Conservation (phyloP, 2,888 invertebrate species). For the Perdita meconis region DNA sequence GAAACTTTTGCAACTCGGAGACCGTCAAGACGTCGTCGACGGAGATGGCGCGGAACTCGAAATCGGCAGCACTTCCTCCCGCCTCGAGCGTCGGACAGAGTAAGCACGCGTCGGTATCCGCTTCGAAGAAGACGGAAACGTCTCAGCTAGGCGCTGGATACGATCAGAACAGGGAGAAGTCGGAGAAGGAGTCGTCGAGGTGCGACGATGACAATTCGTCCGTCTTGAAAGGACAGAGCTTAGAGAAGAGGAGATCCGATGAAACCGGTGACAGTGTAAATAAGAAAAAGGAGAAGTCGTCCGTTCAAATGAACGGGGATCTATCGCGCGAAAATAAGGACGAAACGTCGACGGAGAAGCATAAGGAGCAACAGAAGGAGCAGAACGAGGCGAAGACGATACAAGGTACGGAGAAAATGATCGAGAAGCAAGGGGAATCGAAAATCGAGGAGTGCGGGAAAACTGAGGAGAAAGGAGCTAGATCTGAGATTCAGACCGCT, state of each 20-base stretch:
- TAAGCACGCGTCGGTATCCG: slow-evolving; percentile 4
- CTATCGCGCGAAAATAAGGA: slow-evolving; percentile 32
- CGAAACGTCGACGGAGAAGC: slow-evolving; percentile 32
- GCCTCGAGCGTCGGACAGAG: slow-evolving; percentile 21
- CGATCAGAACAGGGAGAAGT: slow-evolving; percentile 32
- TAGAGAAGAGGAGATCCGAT: slow-evolving; percentile 22
- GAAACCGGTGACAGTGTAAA: slow-evolving; percentile 24
- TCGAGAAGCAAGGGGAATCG: slow-evolving; percentile 40
- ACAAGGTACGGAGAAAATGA: slow-evolving; percentile 5
- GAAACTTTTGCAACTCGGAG: slow-evolving; percentile 38
- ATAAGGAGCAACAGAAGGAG: slow-evolving; percentile 23
- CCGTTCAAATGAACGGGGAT: slow-evolving; percentile 62
- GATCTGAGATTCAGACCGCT: slow-evolving; percentile 75
- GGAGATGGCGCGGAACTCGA: slow-evolving; percentile 26
- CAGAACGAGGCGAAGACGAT: slow-evolving; percentile 15
- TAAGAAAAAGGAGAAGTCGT: slow-evolving; percentile 50
- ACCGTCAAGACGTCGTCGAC: slow-evolving; percentile 14
- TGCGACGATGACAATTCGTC: slow-evolving; percentile 44
- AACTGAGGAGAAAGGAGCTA: slow-evolving; percentile 76
- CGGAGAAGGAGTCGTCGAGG: slow-evolving; percentile 25
- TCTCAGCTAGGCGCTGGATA: neutral
- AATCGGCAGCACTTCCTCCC: slow-evolving; percentile 9
- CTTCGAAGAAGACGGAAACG: slow-evolving; percentile 24
- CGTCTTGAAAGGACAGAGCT: slow-evolving; percentile 26
- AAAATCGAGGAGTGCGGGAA: slow-evolving; percentile 69